phyloP scores from a whole-genome alignment of 1,140 invertebrate genomes.

The Octopus bimaculoides region DNA sequence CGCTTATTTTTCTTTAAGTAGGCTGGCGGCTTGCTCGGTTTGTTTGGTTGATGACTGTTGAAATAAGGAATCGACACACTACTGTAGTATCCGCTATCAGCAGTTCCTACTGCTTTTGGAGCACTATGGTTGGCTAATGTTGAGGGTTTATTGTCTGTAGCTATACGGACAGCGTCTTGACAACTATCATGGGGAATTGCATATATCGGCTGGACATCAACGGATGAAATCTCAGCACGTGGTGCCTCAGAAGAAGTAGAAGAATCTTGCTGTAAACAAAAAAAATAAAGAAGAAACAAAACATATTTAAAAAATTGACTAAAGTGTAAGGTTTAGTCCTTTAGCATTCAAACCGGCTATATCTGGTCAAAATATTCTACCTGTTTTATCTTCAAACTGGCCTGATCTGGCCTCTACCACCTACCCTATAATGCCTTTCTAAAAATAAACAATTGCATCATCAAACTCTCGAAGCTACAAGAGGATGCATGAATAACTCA shows the following conservation, averaged over 20 bases:
- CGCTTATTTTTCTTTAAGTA: neutral
- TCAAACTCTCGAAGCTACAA: no score
- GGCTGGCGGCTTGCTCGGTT: conserved; percentile 24
- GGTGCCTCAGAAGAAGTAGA: neutral
- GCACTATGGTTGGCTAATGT: neutral
- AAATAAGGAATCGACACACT: conserved; percentile 38
- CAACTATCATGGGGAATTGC: neutral
- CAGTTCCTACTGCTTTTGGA: conserved; percentile 18
- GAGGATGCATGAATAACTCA: no score
- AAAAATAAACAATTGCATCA: no score
- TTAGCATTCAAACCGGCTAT: no score
- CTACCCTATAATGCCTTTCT: no score
- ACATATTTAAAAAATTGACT: no score
- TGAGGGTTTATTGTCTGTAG: conserved; percentile 16
- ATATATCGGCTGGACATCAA: conserved; percentile 18
- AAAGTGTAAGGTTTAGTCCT: no score
- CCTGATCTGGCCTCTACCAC: no score
- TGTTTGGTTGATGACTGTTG: neutral
- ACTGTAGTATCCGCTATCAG: conserved; percentile 35
- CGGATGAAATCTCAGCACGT: neutral
- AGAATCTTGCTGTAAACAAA: conserved; percentile 1
- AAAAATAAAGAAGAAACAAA: neutral
- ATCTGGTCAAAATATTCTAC: no score
- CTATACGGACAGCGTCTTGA: conserved; percentile 20
- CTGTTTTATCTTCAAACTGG: no score